A percentile compares a stretch with the other conserved stretches of the same genome.
These are phyloP conservation scores for Seriola dumerili DNA, from an alignment of 2,113 vertebrate genomes.

Conservation along the genomic window DNA sequence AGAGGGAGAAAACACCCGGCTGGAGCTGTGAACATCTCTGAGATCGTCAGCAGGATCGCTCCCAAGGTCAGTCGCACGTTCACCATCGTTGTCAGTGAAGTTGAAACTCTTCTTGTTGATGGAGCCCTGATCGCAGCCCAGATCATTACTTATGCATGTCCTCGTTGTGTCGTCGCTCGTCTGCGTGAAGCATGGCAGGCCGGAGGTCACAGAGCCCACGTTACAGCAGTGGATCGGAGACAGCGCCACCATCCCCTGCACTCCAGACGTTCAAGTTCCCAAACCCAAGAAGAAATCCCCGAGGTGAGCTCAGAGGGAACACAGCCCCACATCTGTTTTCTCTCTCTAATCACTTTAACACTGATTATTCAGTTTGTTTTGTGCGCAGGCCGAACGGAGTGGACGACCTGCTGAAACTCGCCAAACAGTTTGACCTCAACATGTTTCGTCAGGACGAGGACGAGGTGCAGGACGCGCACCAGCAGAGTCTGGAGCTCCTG, in stretches of 20 bases:
- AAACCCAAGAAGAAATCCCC: conserved; percentile 84
- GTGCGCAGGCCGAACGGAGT: conserved; percentile 80
- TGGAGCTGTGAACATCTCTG: conserved; percentile 88
- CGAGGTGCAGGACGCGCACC: conserved; percentile 62
- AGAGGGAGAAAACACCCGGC: conserved; percentile 75
- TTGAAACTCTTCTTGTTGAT: no score
- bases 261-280: conserved; percentile 84
- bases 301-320: conserved; percentile 79
- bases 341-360: no score
- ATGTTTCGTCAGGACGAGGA: conserved; percentile 85
- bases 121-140: no score
- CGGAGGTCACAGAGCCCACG: conserved; percentile 81
- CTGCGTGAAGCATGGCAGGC: conserved; percentile 84
- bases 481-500: conserved; percentile 41
- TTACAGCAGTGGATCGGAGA: conserved; percentile 95
- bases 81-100: no score
- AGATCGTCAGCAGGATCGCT: conserved; percentile 95
- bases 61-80: conserved; percentile 88
- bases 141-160: no score
- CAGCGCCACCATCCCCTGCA: conserved; percentile 92
- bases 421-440: conserved; percentile 93
- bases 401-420: conserved; percentile 92
- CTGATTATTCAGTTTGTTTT: no score
- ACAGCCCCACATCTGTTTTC: no score
- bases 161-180: rapidly evolving